Percentiles rank a stretch among this genome's conserved stretches.
Conservation (phyloP, 2,888 invertebrate genomes). For the Epinotia ramella region DNA sequence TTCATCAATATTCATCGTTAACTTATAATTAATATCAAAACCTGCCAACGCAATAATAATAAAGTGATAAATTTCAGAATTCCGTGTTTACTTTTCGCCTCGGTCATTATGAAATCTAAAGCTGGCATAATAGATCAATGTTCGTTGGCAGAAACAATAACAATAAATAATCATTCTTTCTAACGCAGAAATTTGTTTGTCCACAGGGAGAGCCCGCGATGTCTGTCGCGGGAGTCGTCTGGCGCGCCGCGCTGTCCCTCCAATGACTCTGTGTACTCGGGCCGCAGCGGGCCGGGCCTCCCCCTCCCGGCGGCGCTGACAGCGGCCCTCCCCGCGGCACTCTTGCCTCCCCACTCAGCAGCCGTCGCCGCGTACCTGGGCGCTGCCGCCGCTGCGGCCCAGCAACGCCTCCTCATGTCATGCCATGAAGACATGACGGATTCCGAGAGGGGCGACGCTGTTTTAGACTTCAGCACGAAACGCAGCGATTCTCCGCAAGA, state of each 20-base stretch:
- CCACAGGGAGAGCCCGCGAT: slow-evolving; percentile 93
- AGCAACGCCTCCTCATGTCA: slow-evolving; percentile 91
- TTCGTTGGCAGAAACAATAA: not conserved
- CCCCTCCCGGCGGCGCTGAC: slow-evolving; percentile 87
- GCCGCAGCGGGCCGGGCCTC: slow-evolving; percentile 84
- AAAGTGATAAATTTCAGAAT: slow-evolving; percentile 51
- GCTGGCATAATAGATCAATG: not conserved
- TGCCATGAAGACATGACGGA: slow-evolving; percentile 89
- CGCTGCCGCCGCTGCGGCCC: slow-evolving; percentile 89
- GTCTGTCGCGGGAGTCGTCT: slow-evolving; percentile 93
- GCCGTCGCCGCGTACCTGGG: slow-evolving; percentile 93
- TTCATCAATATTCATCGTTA: slow-evolving; percentile 9
- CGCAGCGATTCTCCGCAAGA: slow-evolving; percentile 83
- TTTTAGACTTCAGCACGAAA: slow-evolving; percentile 93
- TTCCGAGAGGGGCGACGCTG: slow-evolving; percentile 86
- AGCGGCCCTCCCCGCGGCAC: slow-evolving; percentile 87
- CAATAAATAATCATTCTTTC: slow-evolving; percentile 32
- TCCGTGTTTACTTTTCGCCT: slow-evolving; percentile 53
- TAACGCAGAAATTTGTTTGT: slow-evolving; percentile 70
- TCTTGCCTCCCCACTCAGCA: slow-evolving; percentile 91
- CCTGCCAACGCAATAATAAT: not conserved
- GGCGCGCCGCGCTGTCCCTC: slow-evolving; percentile 91
- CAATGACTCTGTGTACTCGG: slow-evolving; percentile 91
- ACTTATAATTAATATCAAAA: not conserved
- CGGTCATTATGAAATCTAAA: not conserved